These are phyloP conservation scores for Spodoptera exigua DNA, from an alignment of 2,888 invertebrate species.

Conservation along the genomic window DNA sequence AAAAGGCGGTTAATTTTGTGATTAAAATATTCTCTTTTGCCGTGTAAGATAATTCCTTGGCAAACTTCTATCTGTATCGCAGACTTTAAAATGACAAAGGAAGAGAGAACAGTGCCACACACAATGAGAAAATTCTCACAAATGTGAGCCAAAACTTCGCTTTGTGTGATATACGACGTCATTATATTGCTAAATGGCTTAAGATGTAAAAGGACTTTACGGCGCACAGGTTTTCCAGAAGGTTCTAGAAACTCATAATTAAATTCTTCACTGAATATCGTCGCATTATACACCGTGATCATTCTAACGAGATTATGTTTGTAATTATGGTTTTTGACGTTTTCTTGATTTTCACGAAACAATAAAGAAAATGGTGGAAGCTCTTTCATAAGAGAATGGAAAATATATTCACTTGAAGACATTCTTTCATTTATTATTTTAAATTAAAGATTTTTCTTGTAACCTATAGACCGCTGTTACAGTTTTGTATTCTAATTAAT, in stretches of 20 bases:
- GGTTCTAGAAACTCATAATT: conserved; percentile 6
- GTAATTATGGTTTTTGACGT: background rate
- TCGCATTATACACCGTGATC: background rate
- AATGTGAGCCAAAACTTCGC: conserved; percentile 63
- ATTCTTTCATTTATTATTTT: background rate
- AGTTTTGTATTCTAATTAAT: background rate
- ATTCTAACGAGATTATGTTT: conserved; percentile 1
- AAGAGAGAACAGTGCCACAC: conserved; percentile 36
- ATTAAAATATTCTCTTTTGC: conserved; percentile 12
- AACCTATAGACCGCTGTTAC: background rate
- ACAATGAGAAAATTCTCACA: conserved; percentile 60
- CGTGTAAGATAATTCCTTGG: conserved; percentile 31
- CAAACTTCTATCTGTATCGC: conserved; percentile 25
- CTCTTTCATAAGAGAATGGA: background rate
- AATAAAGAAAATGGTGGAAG: background rate
- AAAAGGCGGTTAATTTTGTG: background rate
- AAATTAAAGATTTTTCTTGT: conserved; percentile 1
- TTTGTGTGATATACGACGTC: conserved; percentile 61
- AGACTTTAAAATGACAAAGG: conserved; percentile 43
- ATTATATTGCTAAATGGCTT: conserved; percentile 56
- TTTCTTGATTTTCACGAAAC: background rate
- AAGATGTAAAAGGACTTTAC: conserved; percentile 13
- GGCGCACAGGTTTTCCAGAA: conserved; percentile 22
- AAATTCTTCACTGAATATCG: background rate
- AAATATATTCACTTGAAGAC: background rate